Evolutionary conservation across 2,113 vertebrate species (phyloP).

Genomic region (Cinclus mexicanus): DNA sequence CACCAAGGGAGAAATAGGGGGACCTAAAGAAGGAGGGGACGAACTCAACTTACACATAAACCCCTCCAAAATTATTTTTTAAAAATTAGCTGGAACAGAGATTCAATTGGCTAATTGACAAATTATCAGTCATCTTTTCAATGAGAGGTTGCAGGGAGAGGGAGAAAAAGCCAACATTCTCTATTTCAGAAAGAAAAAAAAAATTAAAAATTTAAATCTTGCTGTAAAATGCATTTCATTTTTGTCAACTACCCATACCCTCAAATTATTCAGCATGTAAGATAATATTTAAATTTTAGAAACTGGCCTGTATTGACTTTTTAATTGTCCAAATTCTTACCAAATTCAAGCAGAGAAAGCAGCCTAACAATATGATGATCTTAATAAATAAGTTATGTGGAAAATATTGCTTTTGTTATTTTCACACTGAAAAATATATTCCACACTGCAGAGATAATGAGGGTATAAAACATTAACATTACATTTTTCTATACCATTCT

Average conservation of each 20-base stretch:
- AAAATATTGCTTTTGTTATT: slow-evolving; percentile 20
- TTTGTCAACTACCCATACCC: background rate
- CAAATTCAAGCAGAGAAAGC: background rate
- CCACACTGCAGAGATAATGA: slow-evolving; percentile 25
- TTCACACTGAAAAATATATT: slow-evolving; percentile 51
- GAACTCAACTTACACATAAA: background rate
- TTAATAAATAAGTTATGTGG: slow-evolving; percentile 35
- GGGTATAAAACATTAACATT: slow-evolving; percentile 50
- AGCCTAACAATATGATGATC: background rate
- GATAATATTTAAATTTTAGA: background rate
- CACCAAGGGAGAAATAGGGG: background rate
- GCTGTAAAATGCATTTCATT: background rate
- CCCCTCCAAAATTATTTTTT: background rate
- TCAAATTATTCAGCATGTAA: background rate
- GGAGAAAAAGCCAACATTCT: background rate
- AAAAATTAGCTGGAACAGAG: background rate
- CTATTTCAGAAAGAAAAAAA: background rate
- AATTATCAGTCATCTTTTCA: background rate
- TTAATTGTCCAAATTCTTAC: background rate
- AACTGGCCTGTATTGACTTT: background rate
- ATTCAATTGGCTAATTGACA: background rate
- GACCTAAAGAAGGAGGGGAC: background rate
- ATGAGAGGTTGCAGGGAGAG: background rate
- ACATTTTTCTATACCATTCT: slow-evolving; percentile 60
- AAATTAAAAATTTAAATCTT: background rate